Evolutionary conservation across 2,888 invertebrate species (phyloP), one percentile per base, ranked within the genome.

Genomic region (Scaptomyza cyrtandrae): DNA sequence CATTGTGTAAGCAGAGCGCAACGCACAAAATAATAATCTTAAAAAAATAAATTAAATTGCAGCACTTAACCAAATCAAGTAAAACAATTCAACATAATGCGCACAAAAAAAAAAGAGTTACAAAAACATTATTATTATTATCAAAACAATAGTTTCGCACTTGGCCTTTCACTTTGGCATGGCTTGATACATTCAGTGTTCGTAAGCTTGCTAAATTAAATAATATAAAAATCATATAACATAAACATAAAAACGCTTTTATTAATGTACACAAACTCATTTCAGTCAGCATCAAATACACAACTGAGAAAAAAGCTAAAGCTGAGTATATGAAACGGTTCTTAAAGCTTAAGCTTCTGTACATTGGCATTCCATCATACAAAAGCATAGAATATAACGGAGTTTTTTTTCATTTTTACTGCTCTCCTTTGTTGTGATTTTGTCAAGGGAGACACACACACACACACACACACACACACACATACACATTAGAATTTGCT

Each of bases 61-160:
- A 53, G 68, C 75, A 67, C 68, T 83, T 69, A 73, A 70, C 78
- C 66, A 76, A 86, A n/a, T n/a, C n/a, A n/a, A n/a, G n/a, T 70
- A 80, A 79, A 72, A 53, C 77, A 80, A 84, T 79, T 84, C 65
- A 79, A 76, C 57, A 54, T 61, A 43, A 53, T 29, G n/a, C 41
- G 24, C 52, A 27, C 2, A 52, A 35, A 39, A 44, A 3, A 56
- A 52, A 35, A 39, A 44, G 6, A 56, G 43, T 53, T 66, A 24
- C 50, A 58, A 59, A 57, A 39, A 39, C 3, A 24, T 24, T 24
- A 24, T 24, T 24, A 45, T 6, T 37, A 11, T 11, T 14, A 41
- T n/a, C 11, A 16, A 31, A 67, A 37, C 35, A 57, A 48, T 31
- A 35, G 37, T 13, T 10, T 33, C 53, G 56, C 37, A 76, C 55